Evolutionary conservation across 2,797 vertebrate species (phyloP), one percentile per base, ranked within the genome.

Genomic region (Chelonia mydas): DNA sequence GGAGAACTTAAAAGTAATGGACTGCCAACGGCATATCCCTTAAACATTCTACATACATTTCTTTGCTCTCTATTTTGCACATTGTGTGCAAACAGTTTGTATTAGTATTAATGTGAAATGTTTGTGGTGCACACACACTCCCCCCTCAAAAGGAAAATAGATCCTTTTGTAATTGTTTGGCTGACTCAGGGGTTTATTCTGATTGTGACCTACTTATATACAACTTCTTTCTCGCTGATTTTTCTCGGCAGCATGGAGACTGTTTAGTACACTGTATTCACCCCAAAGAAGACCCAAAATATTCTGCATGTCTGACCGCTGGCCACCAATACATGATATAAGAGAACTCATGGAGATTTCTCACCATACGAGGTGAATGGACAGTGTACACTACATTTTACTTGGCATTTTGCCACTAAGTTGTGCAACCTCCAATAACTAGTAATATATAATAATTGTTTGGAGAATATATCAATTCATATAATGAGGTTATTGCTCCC

Each of bases 21-120:
- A 90, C 89, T 95, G 96, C 93, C 95, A 97, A 87, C 93, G 95
- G 95, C 96, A 97, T 88, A 94, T 96, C 95, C 90, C 97, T 96
- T 11, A 93, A 94, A 92, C 21, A 96, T 92, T 92, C 96, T 93
- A 0, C 93, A 96, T 92, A 94, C 93, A 96, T 95, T 96, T 91
- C 91, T 94, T 87, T 92, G 92, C 95, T 95, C 79, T 94, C 91
- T 95, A 76, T 95, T 96, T 96, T 83, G 95, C 95, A 97, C 95
- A 28, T 61, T 94, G 90, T 88, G 95, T 95, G 91, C 95, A 96
- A 97, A 94, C 89, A 91, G 95, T 92, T 94, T 94, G 77, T 93
- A 90, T 3, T 92, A 90, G 80, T 88, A 95, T 93, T 77, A 95
- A 95, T 96, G 93, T 92, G 96, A 97, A 72, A 96, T 96, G 96